Conservation (phyloP, 2,113 vertebrate species). For the Jacana jacana region DNA sequence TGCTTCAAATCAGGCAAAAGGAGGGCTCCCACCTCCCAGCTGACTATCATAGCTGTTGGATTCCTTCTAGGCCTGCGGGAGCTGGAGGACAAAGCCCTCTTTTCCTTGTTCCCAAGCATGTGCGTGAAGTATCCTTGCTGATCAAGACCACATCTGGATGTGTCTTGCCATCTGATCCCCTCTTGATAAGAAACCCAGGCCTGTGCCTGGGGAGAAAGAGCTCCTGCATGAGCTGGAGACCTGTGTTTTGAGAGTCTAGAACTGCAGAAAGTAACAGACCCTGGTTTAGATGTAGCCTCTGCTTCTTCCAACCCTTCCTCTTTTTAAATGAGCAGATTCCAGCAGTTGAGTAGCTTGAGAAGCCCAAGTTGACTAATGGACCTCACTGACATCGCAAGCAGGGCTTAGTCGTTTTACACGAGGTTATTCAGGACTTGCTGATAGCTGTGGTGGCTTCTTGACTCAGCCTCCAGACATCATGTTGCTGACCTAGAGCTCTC, state of each 20-base stretch:
- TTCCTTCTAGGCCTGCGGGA: neutral
- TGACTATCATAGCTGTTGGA: fast-evolving
- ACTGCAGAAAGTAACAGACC: neutral
- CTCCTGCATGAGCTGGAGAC: neutral
- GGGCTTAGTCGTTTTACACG: neutral
- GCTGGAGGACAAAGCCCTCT: neutral
- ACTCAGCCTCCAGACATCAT: fast-evolving
- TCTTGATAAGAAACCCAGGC: neutral
- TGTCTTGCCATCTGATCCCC: neutral
- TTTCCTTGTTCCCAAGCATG: neutral
- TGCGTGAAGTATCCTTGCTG: neutral
- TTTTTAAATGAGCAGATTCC: neutral
- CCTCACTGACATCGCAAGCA: fast-evolving
- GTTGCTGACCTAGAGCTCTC: neutral
- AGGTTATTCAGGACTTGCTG: neutral
- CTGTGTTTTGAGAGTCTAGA: neutral
- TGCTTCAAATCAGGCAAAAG: neutral
- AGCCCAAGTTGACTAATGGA: fast-evolving
- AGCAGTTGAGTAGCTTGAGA: neutral
- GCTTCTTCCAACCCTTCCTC: neutral
- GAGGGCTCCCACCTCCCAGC: neutral
- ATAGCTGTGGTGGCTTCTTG: neutral
- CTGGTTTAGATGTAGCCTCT: neutral
- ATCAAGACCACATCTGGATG: neutral
- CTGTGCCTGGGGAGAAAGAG: neutral